Base-by-base conservation (phyloP, 2,797 vertebrate species). In the Crypturellus tataupa region DNA sequence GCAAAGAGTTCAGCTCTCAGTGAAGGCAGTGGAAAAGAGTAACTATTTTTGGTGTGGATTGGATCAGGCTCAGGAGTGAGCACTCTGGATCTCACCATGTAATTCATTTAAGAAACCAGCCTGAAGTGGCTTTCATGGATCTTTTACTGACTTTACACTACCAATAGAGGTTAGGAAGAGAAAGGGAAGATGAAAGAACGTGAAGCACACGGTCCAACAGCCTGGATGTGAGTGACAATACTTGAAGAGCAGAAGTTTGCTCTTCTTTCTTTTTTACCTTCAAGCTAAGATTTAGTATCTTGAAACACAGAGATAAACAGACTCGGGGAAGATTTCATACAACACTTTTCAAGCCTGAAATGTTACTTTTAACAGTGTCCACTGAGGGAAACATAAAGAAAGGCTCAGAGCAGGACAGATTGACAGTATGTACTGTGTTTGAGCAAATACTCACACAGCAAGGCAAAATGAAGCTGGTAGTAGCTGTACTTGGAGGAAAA, bases 71-170 rank as follows among this genome's bases (percentile, higher is more conserved):
- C 29, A 42, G 7, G 7, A n/a, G 68, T 79, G 69, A 83, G 55
- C 72, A 85, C 37, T 58, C 84, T 70, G 10, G 33, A 80, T 82
- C 37, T 93, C 51, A 53, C 89, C 85, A 93, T 67, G 67, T 40
- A 90, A 47, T 80, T 94, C 44, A 83, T 87, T 93, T 83, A 85
- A 92, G 58, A 73, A 89, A 23, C 55, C 69, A 55, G 44, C 40
- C 49, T 73, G 80, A 65, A 86, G 60, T 77, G 85, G 55, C 4
- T 92, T 90, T 95, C 58, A 86, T 71, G 73, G 25, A 51, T 65
- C 58, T 90, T 97, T 77, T 75, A 83, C 56, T 69, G 63, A 85
- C 33, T 65, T 91, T 90, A 82, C 19, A 83, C 39, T 51, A 94
- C 39, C 0, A 1, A 33, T 14, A 88, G 70, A 85, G 42, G 44